These are phyloP conservation scores for Beaufortia kweichowensis DNA, from an alignment of 2,113 vertebrate genomes.

Conservation along the genomic window DNA sequence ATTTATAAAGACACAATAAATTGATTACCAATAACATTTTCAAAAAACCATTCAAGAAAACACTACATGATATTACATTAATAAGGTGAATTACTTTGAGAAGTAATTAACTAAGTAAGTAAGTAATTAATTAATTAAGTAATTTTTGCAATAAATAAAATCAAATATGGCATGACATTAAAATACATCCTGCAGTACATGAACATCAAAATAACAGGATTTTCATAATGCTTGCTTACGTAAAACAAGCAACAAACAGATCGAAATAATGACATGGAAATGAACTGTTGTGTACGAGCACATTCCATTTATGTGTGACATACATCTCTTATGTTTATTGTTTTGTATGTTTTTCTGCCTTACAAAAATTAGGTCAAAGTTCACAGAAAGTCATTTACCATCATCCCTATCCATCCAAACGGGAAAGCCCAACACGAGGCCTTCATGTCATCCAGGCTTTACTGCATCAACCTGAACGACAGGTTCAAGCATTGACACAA, in stretches of 20 bases:
- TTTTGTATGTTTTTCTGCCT: neutral
- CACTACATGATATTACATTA: no score
- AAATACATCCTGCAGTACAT: neutral
- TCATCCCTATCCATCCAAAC: neutral
- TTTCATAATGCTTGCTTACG: neutral
- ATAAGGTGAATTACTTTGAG: no score
- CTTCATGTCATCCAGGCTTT: neutral
- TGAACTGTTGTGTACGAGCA: neutral
- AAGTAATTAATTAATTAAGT: no score
- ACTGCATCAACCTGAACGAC: constrained; percentile 58
- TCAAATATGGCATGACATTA: no score
- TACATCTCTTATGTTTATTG: neutral
- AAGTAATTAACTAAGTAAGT: no score
- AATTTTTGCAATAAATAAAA: neutral
- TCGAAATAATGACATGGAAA: neutral
- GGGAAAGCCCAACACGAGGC: neutral
- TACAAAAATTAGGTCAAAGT: neutral
- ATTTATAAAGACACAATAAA: no score
- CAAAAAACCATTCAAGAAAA: no score
- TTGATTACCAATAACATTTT: no score
- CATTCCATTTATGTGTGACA: neutral
- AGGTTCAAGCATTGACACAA: constrained; percentile 64
- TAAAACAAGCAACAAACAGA: neutral
- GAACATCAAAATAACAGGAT: neutral
- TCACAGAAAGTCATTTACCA: neutral